Conservation (phyloP, 2,797 vertebrate species). For the Pangasius mekongensis region DNA sequence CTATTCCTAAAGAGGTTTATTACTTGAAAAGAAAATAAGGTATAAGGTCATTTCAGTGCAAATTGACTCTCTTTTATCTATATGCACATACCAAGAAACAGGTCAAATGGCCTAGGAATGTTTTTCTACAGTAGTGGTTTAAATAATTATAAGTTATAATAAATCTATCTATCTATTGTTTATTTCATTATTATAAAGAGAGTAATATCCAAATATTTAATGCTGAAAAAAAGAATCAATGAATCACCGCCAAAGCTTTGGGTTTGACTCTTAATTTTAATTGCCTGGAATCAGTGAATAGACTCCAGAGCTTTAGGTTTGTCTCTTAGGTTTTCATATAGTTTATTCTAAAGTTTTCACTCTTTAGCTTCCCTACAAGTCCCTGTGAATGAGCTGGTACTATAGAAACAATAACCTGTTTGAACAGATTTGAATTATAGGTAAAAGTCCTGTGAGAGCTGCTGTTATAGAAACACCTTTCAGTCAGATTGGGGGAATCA, state of each 20-base stretch:
- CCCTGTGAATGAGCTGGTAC: neutral
- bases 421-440: neutral
- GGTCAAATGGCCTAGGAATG: neutral
- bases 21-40: neutral
- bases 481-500: neutral
- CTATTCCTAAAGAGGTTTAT: neutral
- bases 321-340: neutral
- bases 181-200: no score
- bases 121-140: neutral
- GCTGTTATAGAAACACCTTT: neutral
- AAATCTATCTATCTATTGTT: no score
- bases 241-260: neutral
- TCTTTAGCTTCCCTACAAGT: neutral
- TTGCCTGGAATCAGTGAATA: neutral
- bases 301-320: neutral
- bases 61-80: neutral
- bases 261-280: neutral
- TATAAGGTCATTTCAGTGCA: no score
- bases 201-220: no score
- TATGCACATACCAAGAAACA: neutral
- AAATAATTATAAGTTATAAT: neutral
- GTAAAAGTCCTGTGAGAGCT: neutral
- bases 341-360: neutral
- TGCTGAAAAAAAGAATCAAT: no score
- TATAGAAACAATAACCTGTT: neutral